Percentiles rank a stretch among this genome's conserved stretches.
Evolutionary conservation across 2,888 invertebrate species (phyloP).

Genomic region (Morinoia aosen): DNA sequence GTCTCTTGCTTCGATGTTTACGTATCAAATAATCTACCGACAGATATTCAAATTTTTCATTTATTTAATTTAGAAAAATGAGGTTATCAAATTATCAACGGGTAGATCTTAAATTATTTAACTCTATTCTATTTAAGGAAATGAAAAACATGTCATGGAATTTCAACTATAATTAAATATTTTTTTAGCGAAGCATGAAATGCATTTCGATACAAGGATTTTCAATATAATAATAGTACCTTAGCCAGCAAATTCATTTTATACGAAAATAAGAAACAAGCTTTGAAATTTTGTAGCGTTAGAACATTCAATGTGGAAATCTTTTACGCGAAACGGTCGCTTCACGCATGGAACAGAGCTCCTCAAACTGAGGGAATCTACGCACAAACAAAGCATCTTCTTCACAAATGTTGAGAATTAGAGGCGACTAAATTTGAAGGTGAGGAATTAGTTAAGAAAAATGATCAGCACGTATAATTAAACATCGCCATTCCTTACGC

Average conservation of each 20-base stretch:
- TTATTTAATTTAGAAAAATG: background rate
- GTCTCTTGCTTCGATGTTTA: too few species aligned
- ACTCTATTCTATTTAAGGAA: background rate
- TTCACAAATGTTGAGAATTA: background rate
- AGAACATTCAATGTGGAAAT: background rate
- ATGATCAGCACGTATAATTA: background rate
- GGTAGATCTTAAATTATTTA: background rate
- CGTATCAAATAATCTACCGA: too few species aligned
- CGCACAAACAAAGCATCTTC: background rate
- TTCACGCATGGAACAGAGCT: background rate
- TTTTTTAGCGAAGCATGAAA: background rate
- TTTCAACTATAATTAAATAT: constrained; percentile 10
- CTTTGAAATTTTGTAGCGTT: background rate
- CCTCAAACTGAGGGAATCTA: background rate
- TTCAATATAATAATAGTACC: background rate
- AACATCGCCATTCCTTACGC: background rate
- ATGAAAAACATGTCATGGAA: background rate
- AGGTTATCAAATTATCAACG: background rate
- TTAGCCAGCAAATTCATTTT: background rate
- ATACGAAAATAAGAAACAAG: background rate
- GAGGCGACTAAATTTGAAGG: background rate
- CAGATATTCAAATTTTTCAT: too few species aligned
- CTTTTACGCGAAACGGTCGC: background rate
- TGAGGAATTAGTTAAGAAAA: background rate
- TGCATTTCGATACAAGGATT: background rate